Base-by-base conservation (phyloP, 1,140 invertebrate genomes). In the Drosophila novamexicana region DNA sequence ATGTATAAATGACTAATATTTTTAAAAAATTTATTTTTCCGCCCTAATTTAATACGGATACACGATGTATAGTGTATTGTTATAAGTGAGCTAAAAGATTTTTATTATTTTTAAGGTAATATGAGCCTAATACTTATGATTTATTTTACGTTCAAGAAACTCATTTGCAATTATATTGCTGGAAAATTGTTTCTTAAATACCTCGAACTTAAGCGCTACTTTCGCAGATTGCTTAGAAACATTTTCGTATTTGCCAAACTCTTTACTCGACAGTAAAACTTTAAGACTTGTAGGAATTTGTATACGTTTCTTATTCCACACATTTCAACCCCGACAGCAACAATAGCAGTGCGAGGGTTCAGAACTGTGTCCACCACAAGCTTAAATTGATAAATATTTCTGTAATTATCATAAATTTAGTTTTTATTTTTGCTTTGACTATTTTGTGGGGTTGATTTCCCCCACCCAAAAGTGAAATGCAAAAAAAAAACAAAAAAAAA, bases 401-500 rank as follows among this genome's bases (percentile, higher is more conserved):
- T 39, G 54, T 63, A 72, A 72, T 72, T 72, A 72, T 59, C 54
- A 53, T 73, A 61, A 61, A 61, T 73, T 68, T 71, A 12, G 16
- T 12, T 14, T 16, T 16, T 14, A 36, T 59, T 59, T 58, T 58
- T 57, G 32, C 6, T 40, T 40, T 14, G 6, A 37, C 45, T 70
- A 10, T 14, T 10, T 14, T 18, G 7, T 1, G 53, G 53, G 69
- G 63, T 58, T 7, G 54, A 10, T 34, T 49, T 44, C 44, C 18
- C 66, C 39, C 57, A 37, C 14, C 59, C 44, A 47, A 10, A 62
- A 50, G 49, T 36, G 16, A 61, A 49, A 49, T 47, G 44, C 42
- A 10, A 61, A 39, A 66, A 56, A n/a, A n/a, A n/a, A n/a, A n/a
- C n/a, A n/a, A n/a, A n/a, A 75, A 70, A 83, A 68, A 79, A 62